Conservation (phyloP, 2,888 invertebrate genomes). For the Agrenia bidenticulata region DNA sequence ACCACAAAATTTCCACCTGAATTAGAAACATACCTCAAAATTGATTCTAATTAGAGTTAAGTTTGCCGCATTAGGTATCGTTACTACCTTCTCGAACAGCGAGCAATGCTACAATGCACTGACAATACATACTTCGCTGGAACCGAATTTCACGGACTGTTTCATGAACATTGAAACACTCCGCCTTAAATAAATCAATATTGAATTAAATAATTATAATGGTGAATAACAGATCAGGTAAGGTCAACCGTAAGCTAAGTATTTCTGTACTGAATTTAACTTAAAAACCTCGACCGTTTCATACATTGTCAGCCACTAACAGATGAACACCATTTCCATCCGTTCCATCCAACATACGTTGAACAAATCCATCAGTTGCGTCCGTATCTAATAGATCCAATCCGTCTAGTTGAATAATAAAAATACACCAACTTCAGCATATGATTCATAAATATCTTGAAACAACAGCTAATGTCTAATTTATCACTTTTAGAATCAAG, state of each 20-base stretch:
- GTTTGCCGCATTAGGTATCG: not conserved
- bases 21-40: not conserved
- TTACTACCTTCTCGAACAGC: conserved; percentile 4
- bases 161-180: conserved; percentile 11
- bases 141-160: conserved; percentile 8
- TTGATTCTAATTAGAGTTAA: not conserved
- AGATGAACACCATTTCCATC: conserved; percentile 16
- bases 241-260: too few species aligned
- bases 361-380: conserved; percentile 12
- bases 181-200: not conserved
- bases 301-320: conserved; percentile 16
- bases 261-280: too few species aligned
- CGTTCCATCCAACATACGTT: not conserved
- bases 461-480: too few species aligned
- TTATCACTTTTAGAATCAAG: too few species aligned
- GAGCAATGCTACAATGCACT: not conserved
- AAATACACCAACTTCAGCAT: too few species aligned
- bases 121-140: not conserved
- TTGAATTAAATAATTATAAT: too few species aligned
- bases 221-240: too few species aligned
- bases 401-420: too few species aligned
- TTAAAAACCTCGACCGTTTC: not conserved
- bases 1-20: conserved; percentile 10
- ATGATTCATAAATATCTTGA: too few species aligned
- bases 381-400: not conserved